phyloP scores from a whole-genome alignment of 2,113 vertebrate species.

The Neomonachus schauinslandi region DNA sequence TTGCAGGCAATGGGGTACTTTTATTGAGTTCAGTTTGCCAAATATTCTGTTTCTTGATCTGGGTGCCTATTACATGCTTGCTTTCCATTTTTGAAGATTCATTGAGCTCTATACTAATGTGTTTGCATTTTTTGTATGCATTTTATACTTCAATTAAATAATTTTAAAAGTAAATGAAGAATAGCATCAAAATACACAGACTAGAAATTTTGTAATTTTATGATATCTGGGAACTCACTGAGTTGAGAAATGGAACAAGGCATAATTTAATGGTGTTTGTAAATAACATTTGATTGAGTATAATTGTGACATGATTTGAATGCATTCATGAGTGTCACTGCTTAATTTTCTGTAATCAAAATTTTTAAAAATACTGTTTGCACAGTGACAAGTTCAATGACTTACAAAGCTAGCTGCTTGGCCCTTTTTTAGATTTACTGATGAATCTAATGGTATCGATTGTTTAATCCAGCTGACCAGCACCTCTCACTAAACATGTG shows the following conservation, averaged over 20 bases:
- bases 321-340: slow-evolving; percentile 60
- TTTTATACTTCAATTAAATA: slow-evolving; percentile 38
- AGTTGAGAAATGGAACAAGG: slow-evolving; percentile 50
- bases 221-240: slow-evolving; percentile 25
- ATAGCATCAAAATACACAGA: slow-evolving; percentile 36
- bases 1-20: not conserved
- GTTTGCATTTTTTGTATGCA: not conserved
- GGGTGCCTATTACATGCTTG: not conserved
- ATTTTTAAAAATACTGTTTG: slow-evolving; percentile 39
- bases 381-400: slow-evolving; percentile 31
- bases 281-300: slow-evolving; percentile 67
- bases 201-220: slow-evolving; percentile 60
- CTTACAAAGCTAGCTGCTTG: slow-evolving; percentile 2
- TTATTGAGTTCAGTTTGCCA: not conserved
- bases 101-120: not conserved
- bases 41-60: not conserved
- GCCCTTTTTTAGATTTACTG: not conserved
- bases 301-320: slow-evolving; percentile 72
- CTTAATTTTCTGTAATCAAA: slow-evolving; percentile 64
- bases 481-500: not conserved
- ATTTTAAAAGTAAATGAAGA: slow-evolving; percentile 53
- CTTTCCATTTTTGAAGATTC: slow-evolving; percentile 35
- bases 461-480: not conserved
- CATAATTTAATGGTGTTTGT: slow-evolving; percentile 61
- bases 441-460: not conserved